These are phyloP conservation scores for Heliconius congener DNA, from an alignment of 1,140 invertebrate species.

Conservation along the genomic window DNA sequence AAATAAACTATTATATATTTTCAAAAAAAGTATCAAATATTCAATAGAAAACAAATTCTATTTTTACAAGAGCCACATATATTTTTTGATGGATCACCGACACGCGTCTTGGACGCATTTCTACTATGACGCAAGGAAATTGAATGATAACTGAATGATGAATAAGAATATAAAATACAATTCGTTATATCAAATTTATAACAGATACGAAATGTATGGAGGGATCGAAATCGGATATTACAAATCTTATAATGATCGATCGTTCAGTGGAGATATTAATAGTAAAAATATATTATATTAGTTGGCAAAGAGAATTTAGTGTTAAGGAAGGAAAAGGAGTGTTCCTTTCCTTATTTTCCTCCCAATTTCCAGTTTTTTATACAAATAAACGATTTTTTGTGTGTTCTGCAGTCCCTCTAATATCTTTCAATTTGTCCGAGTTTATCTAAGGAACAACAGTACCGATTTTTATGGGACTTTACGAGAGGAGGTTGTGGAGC, in stretches of 20 bases:
- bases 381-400: no score
- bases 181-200: conserved; percentile 17
- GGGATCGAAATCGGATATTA: not conserved
- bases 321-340: no score
- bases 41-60: conserved; percentile 31
- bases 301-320: not conserved
- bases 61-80: conserved; percentile 28
- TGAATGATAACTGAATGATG: conserved; percentile 45
- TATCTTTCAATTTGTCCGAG: no score
- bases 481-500: no score
- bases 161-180: conserved; percentile 35
- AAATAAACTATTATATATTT: no score
- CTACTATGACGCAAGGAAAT: conserved; percentile 53
- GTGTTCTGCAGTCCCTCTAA: no score
- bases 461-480: no score
- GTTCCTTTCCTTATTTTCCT: no score
- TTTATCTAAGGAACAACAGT: no score
- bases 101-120: conserved; percentile 46
- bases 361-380: no score
- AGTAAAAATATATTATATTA: not conserved
- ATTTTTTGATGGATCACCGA: conserved; percentile 47
- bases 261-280: conserved; percentile 29
- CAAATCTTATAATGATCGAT: conserved; percentile 39
- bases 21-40: not conserved
- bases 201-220: not conserved